Percentiles rank a stretch among this genome's conserved stretches.
phyloP scores from a whole-genome alignment of 2,888 invertebrate species.

The Eupithecia abbreviata region DNA sequence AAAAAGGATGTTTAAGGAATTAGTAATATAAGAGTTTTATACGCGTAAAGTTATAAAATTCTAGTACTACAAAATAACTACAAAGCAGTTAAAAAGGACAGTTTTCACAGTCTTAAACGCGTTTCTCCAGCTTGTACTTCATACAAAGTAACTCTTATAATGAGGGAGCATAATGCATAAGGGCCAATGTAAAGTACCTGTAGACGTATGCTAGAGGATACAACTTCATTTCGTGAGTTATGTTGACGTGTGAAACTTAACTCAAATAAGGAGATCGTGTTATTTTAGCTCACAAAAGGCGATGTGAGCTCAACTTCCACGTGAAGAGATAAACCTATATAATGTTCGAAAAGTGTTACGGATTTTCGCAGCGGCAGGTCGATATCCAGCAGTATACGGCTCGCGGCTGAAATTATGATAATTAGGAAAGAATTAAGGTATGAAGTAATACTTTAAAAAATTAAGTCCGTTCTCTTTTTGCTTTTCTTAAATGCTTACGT shows the following conservation, averaged over 20 bases:
- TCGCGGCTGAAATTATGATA: not conserved
- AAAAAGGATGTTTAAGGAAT: too few species aligned
- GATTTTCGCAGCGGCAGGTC: too few species aligned
- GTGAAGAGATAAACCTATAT: not conserved
- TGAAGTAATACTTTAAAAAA: not conserved
- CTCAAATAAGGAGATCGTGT: not conserved
- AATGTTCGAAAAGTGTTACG: not conserved
- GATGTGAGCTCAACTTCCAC: not conserved
- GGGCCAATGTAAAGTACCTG: not conserved
- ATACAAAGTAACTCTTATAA: slow-evolving; percentile 1
- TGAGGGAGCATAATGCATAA: slow-evolving; percentile 9
- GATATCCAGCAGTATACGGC: too few species aligned
- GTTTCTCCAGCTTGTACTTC: not conserved
- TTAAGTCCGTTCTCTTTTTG: not conserved
- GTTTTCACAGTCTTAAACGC: not conserved
- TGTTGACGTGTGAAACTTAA: not conserved
- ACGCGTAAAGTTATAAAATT: not conserved
- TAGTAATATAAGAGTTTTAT: not conserved
- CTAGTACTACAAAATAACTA: not conserved
- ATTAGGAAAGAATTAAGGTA: not conserved
- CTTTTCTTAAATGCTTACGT: too few species aligned
- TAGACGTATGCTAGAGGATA: not conserved
- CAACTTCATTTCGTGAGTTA: not conserved
- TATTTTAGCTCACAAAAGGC: not conserved
- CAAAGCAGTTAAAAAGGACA: not conserved